Evolutionary conservation across 1,140 invertebrate species (phyloP), one percentile per base, ranked within the genome.

Genomic region (Drosophila sucinea): DNA sequence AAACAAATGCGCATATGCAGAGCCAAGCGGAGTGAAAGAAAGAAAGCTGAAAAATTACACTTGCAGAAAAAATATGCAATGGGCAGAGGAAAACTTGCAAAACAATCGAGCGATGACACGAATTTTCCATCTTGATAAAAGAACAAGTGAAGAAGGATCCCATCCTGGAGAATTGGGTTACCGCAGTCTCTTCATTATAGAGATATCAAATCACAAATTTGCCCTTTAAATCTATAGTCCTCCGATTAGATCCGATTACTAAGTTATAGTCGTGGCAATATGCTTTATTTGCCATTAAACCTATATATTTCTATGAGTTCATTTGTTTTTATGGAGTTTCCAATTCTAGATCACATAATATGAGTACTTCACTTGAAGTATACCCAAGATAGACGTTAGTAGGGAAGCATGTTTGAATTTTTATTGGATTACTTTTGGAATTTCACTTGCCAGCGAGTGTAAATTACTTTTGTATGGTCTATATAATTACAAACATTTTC

Each of bases 1-100:
- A 87, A 78, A 82, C 83, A 87, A 87, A 83, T 87, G 79, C 73
- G 76, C 84, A 79, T 82, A 79, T 80, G 83, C 71, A 71, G 64
- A 73, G 76, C 62, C 44, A 73, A 78, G 55, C 44, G 60, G 41
- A 54, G 67, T 69, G 82, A 81, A 85, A 17, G 17, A 17, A 75
- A 68, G 44, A 73, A 60, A 78, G 56, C 55, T 63, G 32, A 65
- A 61, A 47, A 47, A 23, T 55, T 54, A 62, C 35, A 64, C 47
- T 64, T 35, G 32, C n/a, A 60, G 60, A 67, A 27, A 25, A 54
- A 47, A 27, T 35, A 27, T 30, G 54, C 5, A 6, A 25, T 30
- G 32, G 29, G 44, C 41, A 57, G 7, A 38, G 54, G 25, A 27
- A 41, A 41, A 17, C 40, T n/a, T n/a, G n/a, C 10, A 30, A 30